Base-by-base conservation (phyloP, 2,797 vertebrate genomes). In the Knipowitschia caucasica region DNA sequence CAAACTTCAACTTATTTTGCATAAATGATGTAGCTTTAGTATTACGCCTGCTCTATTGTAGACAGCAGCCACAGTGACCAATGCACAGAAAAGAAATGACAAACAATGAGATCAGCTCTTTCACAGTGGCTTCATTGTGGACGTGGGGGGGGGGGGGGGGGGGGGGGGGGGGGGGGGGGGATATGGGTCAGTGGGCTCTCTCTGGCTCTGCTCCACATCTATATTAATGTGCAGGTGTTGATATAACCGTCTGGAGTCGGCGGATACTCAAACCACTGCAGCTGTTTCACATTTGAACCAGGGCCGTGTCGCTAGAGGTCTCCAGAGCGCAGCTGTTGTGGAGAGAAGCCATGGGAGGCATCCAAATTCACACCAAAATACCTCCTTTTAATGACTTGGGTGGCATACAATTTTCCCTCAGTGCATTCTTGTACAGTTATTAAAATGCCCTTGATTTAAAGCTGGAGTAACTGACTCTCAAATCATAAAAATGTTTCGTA, bases 111-210 rank as follows among this genome's bases (percentile, higher is more conserved):
- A 62, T 86, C 78, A 77, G 64, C 25, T 38, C 14, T 17, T 47
- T 38, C 38, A 81, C 77, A 80, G 61, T 43, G 52, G 47, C 38
- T 55, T 53, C 46, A 64, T 81, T 85, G 74, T 81, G 59, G 44
- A 54, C 64, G 57, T n/a, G n/a, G n/a, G n/a, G n/a, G n/a, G n/a
- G n/a, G n/a, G n/a, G n/a, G n/a, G n/a, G n/a, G n/a, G n/a, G n/a
- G n/a, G n/a, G n/a, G 56, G 53, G 47, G 64, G 63, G 56, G 53
- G 47, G 64, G 63, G n/a, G n/a, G 56, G 53, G 47, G 64, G 63
- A 83, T 78, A 57, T 80, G 70, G 80, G 76, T 84, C 82, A 77
- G 70, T 75, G 58, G 73, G 75, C 39, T 68, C 67, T 52, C 50
- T 63, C 43, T 69, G 50, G 55, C 72, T 60, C 43, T 51, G 20